A percentile compares a stretch with the other conserved stretches of the same genome.
phyloP scores from a whole-genome alignment of 2,888 invertebrate species.

The Dione juno region DNA sequence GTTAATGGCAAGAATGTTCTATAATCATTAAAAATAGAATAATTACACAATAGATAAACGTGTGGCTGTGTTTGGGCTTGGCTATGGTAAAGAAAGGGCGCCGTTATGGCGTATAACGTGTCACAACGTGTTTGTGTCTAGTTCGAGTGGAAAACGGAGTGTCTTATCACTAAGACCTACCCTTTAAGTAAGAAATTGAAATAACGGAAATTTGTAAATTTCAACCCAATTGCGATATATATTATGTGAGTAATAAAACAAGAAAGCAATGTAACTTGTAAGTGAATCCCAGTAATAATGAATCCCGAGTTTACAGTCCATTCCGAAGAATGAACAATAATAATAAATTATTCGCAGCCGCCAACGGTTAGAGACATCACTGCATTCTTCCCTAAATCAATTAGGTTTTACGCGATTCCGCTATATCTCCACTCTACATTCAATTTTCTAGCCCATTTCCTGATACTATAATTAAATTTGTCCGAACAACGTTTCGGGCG shows the following conservation, averaged over 20 bases:
- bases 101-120: no score
- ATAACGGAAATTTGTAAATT: not conserved
- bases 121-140: no score
- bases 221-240: not conserved
- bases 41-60: no score
- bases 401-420: constrained; percentile 59
- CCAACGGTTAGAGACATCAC: constrained; percentile 42
- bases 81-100: no score
- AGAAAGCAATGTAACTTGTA: constrained; percentile 18
- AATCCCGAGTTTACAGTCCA: constrained; percentile 22
- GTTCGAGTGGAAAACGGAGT: no score
- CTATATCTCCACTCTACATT: constrained; percentile 62
- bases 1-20: no score
- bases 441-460: constrained; percentile 79
- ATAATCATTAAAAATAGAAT: no score
- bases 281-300: constrained; percentile 19
- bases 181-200: no score
- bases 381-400: constrained; percentile 59
- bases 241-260: constrained; percentile 28
- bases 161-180: no score
- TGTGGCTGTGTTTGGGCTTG: no score
- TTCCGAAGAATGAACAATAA: constrained; percentile 36
- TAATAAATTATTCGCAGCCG: constrained; percentile 41
- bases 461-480: constrained; percentile 76
- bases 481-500: constrained; percentile 60